A percentile compares a stretch with the other conserved stretches of the same genome.
phyloP scores from a whole-genome alignment of 2,113 vertebrate species.

The Elgaria multicarinata region DNA sequence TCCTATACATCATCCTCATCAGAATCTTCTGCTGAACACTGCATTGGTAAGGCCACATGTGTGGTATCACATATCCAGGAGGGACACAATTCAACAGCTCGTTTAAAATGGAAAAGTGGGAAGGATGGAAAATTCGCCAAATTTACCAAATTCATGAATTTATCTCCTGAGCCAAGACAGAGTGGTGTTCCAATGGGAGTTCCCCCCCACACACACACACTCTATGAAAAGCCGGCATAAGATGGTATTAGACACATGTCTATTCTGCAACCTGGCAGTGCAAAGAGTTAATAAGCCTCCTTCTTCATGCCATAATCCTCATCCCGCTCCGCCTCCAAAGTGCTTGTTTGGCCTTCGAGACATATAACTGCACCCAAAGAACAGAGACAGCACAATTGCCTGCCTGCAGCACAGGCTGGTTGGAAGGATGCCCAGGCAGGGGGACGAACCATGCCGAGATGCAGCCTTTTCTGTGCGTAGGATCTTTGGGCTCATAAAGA shows the following conservation, averaged over 20 bases:
- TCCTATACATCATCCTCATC: too few species aligned
- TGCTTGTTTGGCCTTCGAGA: background rate
- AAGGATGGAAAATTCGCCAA: background rate
- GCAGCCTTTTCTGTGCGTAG: background rate
- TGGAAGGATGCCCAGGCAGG: background rate
- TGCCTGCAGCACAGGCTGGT: background rate
- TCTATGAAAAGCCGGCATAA: too few species aligned
- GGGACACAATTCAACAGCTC: background rate
- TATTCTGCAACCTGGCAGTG: too few species aligned
- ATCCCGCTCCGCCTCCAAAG: too few species aligned
- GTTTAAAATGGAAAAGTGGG: constrained; percentile 23
- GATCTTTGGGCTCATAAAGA: background rate
- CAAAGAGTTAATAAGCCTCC: too few species aligned
- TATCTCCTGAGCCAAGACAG: too few species aligned
- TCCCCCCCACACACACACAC: too few species aligned
- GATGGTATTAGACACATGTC: too few species aligned
- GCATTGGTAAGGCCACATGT: background rate
- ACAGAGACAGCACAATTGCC: background rate
- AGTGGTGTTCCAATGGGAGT: too few species aligned
- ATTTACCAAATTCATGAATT: too few species aligned
- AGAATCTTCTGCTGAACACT: too few species aligned
- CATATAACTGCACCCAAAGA: background rate
- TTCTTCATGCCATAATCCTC: too few species aligned
- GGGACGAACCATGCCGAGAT: background rate
- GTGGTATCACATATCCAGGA: constrained; percentile 51